Evolutionary conservation across 2,888 invertebrate genomes (phyloP).

Genomic region (Panzeria rudis): DNA sequence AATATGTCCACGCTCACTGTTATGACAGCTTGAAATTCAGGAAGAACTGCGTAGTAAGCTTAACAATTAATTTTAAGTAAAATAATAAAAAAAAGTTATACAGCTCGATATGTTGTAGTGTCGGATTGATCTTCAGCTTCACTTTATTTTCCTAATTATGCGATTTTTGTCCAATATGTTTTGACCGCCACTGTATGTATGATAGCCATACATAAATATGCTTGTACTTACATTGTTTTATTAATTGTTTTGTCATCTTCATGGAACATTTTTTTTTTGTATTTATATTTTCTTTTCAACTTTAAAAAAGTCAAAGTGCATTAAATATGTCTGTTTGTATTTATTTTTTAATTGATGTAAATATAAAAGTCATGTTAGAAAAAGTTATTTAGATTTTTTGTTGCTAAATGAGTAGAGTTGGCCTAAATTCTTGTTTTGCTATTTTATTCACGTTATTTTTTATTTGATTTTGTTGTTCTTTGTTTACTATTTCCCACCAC

Average conservation of each 20-base stretch:
- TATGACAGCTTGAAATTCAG: no score
- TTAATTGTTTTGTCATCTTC: neutral
- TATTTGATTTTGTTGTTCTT: neutral
- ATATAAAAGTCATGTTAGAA: slow-evolving; percentile 9
- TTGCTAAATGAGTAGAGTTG: slow-evolving; percentile 10
- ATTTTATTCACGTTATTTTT: slow-evolving; percentile 7
- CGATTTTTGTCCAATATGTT: neutral
- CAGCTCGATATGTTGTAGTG: no score
- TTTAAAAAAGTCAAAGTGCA: slow-evolving; percentile 1
- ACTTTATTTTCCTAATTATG: no score
- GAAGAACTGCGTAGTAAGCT: no score
- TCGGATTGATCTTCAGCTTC: no score
- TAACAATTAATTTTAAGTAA: no score
- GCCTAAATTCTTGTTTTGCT: slow-evolving; percentile 40
- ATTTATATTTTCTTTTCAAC: neutral
- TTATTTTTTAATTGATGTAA: neutral
- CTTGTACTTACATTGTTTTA: neutral
- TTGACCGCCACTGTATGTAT: neutral
- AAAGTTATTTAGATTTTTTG: slow-evolving; percentile 1
- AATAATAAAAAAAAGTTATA: no score
- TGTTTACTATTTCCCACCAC: neutral
- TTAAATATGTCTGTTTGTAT: neutral
- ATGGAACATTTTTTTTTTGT: neutral
- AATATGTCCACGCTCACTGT: no score
- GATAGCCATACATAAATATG: neutral